These are phyloP conservation scores for Carassius carassius DNA, from an alignment of 2,113 vertebrate genomes.

Conservation along the genomic window DNA sequence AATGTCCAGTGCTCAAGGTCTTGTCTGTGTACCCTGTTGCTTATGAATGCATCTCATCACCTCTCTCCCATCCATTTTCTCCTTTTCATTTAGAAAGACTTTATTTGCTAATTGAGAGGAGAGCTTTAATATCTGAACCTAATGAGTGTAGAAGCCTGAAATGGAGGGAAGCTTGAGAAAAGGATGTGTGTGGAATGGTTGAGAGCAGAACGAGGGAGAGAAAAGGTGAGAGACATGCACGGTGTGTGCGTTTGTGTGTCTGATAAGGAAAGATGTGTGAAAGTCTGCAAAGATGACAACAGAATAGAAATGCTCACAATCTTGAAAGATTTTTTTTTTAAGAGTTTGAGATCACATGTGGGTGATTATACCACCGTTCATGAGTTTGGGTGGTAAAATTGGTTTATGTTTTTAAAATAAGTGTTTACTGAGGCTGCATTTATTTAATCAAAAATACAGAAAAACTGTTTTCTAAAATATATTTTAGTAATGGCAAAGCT, in stretches of 20 bases:
- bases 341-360: not conserved
- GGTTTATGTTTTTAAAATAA: not conserved
- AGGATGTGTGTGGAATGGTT: constrained; percentile 24
- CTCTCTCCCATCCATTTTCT: constrained; percentile 36
- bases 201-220: constrained; percentile 42
- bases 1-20: constrained; percentile 12
- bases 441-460: not conserved
- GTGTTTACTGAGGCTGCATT: not conserved
- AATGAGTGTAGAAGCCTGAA: constrained; percentile 42
- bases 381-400: not conserved
- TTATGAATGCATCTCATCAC: constrained; percentile 34
- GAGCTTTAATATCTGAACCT: constrained; percentile 58
- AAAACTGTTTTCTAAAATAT: not conserved
- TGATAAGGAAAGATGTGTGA: not conserved
- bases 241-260: constrained; percentile 13
- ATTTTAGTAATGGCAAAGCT: too few species aligned
- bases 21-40: constrained; percentile 17
- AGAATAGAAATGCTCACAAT: not conserved
- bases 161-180: constrained; percentile 24
- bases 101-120: constrained; percentile 56
- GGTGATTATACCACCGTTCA: not conserved
- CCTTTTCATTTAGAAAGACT: constrained; percentile 43
- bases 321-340: not conserved
- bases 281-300: not conserved
- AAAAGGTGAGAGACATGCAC: constrained; percentile 7